Percentiles rank a stretch among this genome's conserved stretches.
phyloP scores from a whole-genome alignment of 1,140 invertebrate genomes.

The Apis laboriosa region DNA sequence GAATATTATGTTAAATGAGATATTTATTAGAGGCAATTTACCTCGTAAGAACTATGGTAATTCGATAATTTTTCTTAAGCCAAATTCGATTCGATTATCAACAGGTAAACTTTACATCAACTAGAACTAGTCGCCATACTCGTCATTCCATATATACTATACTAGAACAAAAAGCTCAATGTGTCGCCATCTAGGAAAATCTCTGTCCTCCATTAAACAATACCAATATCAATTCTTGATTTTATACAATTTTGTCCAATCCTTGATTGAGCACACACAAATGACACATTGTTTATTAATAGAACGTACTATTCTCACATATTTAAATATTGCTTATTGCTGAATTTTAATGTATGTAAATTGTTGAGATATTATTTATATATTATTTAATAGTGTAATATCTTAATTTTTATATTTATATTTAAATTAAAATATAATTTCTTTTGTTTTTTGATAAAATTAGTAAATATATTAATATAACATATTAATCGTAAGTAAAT shows the following conservation, averaged over 20 bases:
- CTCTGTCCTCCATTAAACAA: not conserved
- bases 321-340: not conserved
- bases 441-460: not conserved
- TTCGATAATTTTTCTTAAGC: constrained; percentile 22
- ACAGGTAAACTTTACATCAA: constrained; percentile 66
- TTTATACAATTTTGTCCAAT: constrained; percentile 40
- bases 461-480: not conserved
- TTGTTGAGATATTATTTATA: not conserved
- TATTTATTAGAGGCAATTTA: constrained; percentile 6
- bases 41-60: not conserved
- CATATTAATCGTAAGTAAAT: not conserved
- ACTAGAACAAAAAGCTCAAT: constrained; percentile 35
- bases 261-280: not conserved
- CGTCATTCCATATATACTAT: constrained; percentile 39
- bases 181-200: constrained; percentile 11
- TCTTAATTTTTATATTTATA: not conserved
- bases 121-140: constrained; percentile 66
- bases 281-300: constrained; percentile 27
- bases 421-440: not conserved
- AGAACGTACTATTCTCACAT: not conserved
- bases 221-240: constrained; percentile 8
- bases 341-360: not conserved
- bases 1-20: constrained; percentile 13
- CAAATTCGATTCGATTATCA: constrained; percentile 57
- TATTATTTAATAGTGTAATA: too few species aligned